These are phyloP conservation scores for Pachycephala philippinensis DNA, from an alignment of 2,113 vertebrate species.

Conservation along the genomic window DNA sequence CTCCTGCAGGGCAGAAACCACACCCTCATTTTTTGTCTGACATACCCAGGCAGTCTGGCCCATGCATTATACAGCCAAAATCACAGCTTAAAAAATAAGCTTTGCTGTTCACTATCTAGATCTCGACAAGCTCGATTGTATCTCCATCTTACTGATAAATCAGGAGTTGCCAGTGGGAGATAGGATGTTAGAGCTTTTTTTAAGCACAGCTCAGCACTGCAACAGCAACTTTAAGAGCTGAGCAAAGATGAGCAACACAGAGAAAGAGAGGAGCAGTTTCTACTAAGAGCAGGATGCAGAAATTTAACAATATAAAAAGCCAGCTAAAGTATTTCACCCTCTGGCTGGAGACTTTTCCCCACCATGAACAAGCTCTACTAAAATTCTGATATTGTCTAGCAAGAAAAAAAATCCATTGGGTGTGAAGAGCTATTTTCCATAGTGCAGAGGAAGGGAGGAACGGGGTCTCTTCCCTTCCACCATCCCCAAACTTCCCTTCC, in stretches of 20 bases:
- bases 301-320: background rate
- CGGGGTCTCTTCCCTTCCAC: background rate
- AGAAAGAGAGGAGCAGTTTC: background rate
- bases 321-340: background rate
- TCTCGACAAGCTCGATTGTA: background rate
- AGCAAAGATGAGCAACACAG: background rate
- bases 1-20: background rate
- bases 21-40: background rate
- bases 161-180: background rate
- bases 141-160: background rate
- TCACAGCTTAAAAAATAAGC: background rate
- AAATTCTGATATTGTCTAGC: background rate
- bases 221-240: background rate
- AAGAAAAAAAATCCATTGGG: background rate
- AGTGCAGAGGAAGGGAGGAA: background rate
- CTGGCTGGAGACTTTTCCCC: background rate
- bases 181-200: background rate
- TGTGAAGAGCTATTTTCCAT: conserved; percentile 11
- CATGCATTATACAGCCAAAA: background rate
- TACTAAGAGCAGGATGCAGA: background rate
- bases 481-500: background rate
- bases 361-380: background rate
- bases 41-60: background rate
- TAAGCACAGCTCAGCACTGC: background rate
- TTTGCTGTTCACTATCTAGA: background rate